Base-by-base conservation (phyloP, 2,888 invertebrate genomes). In the Dromius quadrimaculatus region DNA sequence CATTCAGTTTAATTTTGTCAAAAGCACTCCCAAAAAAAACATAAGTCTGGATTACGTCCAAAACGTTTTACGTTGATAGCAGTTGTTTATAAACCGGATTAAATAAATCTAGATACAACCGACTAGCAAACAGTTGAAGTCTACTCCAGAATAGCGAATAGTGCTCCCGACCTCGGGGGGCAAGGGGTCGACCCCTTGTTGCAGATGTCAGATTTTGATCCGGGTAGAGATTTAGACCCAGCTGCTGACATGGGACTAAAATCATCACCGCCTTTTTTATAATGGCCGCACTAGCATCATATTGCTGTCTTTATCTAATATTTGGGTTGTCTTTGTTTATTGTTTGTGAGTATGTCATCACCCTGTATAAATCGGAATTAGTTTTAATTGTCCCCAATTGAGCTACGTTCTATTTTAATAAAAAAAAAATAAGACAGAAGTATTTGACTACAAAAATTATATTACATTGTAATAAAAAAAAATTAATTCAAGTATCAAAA, bases 161-260 rank as follows among this genome's bases (percentile, higher is more conserved):
- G 54, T 54, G 11, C 41, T 17, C 32, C 13, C 11, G n/a, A n/a
- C n/a, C 36, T 5, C 13, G 28, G 22, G 68, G 32, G 32, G 68
- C 9, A 13, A 32, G 59, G 68, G 68, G 68, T 73, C 78, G 79
- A 77, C 79, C n/a, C 77, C 79, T 68, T 68, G 68, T 78, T 79
- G 80, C 76, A 76, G 79, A 76, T 81, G 81, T 81, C 81, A 80
- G 73, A 71, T 73, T 74, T 72, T 75, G 74, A 76, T 76, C 75
- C 76, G 69, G 75, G 76, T 76, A 75, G 74, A 74, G 75, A 74
- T 45, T 41, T 54, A 54, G n/a, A n/a, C n/a, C n/a, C n/a, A n/a
- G n/a, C n/a, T 74, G 73, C 74, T 74, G 76, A 74, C 72, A 73
- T 73, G 76, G 74, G 74, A 74, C 73, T 74, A 70, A 65, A 73